Evolutionary conservation across 2,797 vertebrate genomes (phyloP).

Genomic region (Mormyrus proboscirostris): DNA sequence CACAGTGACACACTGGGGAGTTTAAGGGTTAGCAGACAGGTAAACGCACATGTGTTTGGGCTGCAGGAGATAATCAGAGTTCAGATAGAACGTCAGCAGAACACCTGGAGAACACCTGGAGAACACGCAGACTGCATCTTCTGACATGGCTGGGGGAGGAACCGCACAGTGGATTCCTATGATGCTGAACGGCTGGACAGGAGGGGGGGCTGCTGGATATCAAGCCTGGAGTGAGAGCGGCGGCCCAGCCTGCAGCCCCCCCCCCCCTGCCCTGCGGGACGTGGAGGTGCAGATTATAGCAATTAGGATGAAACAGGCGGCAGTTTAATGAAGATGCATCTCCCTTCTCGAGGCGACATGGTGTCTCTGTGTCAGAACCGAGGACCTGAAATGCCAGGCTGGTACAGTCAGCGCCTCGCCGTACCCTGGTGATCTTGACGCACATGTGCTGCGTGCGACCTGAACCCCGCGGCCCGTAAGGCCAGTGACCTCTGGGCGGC

Average conservation of each 20-base stretch:
- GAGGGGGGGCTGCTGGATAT: not conserved
- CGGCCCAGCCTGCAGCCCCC: not conserved
- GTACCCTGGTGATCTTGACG: not conserved
- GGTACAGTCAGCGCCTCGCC: constrained; percentile 6
- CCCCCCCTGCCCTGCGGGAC: constrained; percentile 29
- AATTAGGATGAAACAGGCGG: constrained; percentile 59
- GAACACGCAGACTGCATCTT: not conserved
- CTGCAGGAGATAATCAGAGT: not conserved
- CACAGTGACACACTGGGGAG: not conserved
- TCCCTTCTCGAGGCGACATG: constrained; percentile 65
- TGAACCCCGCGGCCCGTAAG: not conserved
- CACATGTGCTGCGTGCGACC: not conserved
- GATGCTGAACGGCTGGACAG: not conserved
- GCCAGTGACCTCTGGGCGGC: not conserved
- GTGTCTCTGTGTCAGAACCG: constrained; percentile 37
- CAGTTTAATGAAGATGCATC: constrained; percentile 64
- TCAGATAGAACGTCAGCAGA: not conserved
- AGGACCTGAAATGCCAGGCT: constrained; percentile 34
- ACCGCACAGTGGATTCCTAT: not conserved
- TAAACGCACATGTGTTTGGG: not conserved
- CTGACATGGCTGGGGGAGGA: not conserved
- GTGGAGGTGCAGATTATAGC: constrained; percentile 51
- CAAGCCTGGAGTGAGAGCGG: not conserved
- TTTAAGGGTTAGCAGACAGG: not conserved
- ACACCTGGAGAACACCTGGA: not conserved